Evolutionary conservation across 2,888 invertebrate genomes (phyloP).

Genomic region (Adelphocoris suturalis): DNA sequence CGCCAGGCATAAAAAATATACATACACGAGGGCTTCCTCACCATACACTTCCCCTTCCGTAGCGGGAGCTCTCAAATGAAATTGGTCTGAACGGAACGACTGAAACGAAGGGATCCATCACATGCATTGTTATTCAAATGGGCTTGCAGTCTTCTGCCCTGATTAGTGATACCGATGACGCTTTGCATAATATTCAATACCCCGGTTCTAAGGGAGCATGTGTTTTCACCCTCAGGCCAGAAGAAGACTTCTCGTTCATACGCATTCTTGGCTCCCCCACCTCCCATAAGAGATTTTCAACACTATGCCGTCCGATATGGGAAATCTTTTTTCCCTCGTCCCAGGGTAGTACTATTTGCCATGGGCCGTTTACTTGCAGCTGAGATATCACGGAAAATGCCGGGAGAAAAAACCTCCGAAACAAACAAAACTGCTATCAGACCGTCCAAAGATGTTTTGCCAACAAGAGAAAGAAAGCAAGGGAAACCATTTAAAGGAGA

Average conservation of each 20-base stretch:
- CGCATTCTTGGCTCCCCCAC: constrained; percentile 4
- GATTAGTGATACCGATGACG: constrained; percentile 71
- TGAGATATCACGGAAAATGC: constrained; percentile 52
- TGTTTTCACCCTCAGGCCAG: constrained; percentile 46
- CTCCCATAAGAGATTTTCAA: not conserved
- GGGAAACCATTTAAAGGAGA: constrained; percentile 52
- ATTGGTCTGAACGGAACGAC: constrained; percentile 63
- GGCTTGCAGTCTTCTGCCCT: constrained; percentile 57
- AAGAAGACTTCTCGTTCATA: constrained; percentile 40
- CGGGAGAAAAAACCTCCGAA: constrained; percentile 2
- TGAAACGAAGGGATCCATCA: constrained; percentile 61
- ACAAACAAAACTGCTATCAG: constrained; percentile 66
- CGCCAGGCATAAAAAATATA: constrained; percentile 61
- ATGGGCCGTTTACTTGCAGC: constrained; percentile 66
- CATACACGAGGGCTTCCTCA: constrained; percentile 23
- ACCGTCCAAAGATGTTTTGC: constrained; percentile 57
- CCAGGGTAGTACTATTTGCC: constrained; percentile 25
- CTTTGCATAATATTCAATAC: constrained; percentile 75
- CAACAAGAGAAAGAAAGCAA: constrained; percentile 50
- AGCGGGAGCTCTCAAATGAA: constrained; percentile 62
- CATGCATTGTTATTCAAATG: constrained; percentile 74
- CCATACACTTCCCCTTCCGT: constrained; percentile 11
- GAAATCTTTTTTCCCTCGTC: not conserved
- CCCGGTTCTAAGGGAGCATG: constrained; percentile 41
- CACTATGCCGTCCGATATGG: constrained; percentile 31